Base-by-base conservation (phyloP, 92 coral and sea anemone species). In the Zoanthus sociatus region DNA sequence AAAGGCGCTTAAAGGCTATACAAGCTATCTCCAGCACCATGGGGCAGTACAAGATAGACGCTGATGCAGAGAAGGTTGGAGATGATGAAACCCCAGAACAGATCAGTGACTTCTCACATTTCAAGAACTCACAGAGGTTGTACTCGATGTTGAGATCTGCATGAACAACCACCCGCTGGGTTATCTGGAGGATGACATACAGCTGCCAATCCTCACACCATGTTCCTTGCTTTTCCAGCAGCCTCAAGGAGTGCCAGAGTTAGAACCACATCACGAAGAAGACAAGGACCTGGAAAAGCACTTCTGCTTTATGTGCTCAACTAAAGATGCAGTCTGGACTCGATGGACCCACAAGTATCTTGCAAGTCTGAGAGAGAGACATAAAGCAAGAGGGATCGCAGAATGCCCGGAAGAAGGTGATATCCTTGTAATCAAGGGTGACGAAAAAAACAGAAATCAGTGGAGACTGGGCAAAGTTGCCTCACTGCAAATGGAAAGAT, bases 271-370 rank as follows among this genome's bases (percentile, higher is more conserved):
- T 10, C 76, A 73, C 26, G 45, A 54, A 8, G 48, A 46, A 21
- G 83, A 82, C 48, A 51, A 56, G 58, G 87, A 88, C 77, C 60
- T 88, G 14, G 18, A 54, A 54, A 88, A 79, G 54, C 68, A 78
- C 75, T 76, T 84, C 46, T 53, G 55, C 45, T 79, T 79, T 60
- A 47, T 88, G 73, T 16, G 42, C 26, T 33, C 71, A 21, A 79
- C 86, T 45, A 88, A 88, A 26, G 87, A 88, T 44, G 77, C 70
- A 33, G 71, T 88, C 66, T 88, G 86, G 87, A 68, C 67, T n/a
- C 90, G 55, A 47, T 88, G 91, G 87, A 81, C 87, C 9, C 64
- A 58, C 17, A 86, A 87, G 69, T 78, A 87, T 66, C 45, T 87
- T 15, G 30, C 79, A 6, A 54, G 61, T 4, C 82, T 79, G 46